These are phyloP conservation scores for Linnaemya tessellans DNA, from an alignment of 2,888 invertebrate genomes.

Conservation along the genomic window DNA sequence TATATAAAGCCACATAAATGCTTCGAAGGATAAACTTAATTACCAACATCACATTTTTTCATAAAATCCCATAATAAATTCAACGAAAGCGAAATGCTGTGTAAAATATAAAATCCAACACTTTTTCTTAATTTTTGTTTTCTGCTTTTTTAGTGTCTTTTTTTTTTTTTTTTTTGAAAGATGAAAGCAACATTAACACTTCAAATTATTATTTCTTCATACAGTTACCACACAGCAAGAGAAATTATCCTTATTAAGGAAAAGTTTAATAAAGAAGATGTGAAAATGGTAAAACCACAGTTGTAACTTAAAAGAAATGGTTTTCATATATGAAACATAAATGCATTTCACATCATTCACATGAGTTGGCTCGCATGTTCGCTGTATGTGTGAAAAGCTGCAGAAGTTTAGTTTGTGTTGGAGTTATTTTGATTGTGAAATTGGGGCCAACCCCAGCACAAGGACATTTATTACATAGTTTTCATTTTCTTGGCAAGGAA, in stretches of 20 bases:
- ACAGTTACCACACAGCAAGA: neutral
- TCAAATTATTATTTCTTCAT: slow-evolving; percentile 29
- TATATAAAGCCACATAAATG: neutral
- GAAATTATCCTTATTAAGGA: slow-evolving; percentile 24
- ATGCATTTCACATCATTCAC: neutral
- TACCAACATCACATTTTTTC: slow-evolving; percentile 10
- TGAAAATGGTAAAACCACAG: neutral
- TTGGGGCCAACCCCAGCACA: neutral
- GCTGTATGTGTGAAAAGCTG: no score
- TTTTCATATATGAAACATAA: slow-evolving; percentile 1
- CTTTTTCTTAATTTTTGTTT: neutral
- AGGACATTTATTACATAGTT: neutral
- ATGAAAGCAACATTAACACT: slow-evolving; percentile 42
- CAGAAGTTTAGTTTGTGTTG: neutral
- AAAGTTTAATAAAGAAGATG: slow-evolving; percentile 4
- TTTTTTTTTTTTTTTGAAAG: neutral
- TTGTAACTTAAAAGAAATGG: slow-evolving; percentile 1
- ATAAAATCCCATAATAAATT: slow-evolving; percentile 33
- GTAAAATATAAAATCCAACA: slow-evolving; percentile 5
- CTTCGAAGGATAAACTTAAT: slow-evolving; percentile 33
- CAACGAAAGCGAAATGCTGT: neutral
- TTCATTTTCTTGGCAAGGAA: slow-evolving; percentile 1
- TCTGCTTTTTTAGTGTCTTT: no score
- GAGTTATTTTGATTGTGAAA: neutral
- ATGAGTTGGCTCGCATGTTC: neutral